phyloP scores from a whole-genome alignment of 2,113 vertebrate species.

The Vulpes ferrilata region DNA sequence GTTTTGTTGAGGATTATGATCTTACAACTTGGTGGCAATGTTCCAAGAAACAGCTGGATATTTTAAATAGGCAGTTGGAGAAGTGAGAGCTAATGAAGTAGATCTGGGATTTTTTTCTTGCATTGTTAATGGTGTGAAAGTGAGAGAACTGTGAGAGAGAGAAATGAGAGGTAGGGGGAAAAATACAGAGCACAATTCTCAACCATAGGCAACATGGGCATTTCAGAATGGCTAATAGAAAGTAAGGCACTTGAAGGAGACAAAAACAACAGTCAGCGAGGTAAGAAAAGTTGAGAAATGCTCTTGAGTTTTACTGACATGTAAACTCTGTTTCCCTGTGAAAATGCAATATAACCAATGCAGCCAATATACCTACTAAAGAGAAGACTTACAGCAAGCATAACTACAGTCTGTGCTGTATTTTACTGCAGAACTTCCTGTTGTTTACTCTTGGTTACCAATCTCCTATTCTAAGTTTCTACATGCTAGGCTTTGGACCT shows the following conservation, averaged over 20 bases:
- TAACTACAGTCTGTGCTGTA: neutral
- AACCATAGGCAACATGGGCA: neutral
- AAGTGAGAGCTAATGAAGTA: slow-evolving; percentile 45
- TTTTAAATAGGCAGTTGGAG: slow-evolving; percentile 61
- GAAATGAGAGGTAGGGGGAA: neutral
- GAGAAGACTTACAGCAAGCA: neutral
- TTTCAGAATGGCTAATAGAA: neutral
- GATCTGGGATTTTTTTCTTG: neutral
- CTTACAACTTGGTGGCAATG: neutral
- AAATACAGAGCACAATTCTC: neutral
- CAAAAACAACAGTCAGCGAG: neutral
- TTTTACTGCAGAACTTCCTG: neutral
- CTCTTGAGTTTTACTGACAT: slow-evolving; percentile 14
- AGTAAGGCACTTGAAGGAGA: neutral
- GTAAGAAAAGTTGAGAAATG: slow-evolving; percentile 10
- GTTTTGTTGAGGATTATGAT: slow-evolving; percentile 49
- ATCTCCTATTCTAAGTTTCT: neutral
- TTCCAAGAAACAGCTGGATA: slow-evolving; percentile 62
- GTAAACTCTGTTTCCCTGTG: neutral
- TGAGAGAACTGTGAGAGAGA: neutral
- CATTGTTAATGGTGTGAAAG: slow-evolving; percentile 31
- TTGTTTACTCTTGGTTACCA: neutral
- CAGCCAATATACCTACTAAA: neutral
- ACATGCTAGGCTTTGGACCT: neutral
- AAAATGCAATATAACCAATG: neutral